Base-by-base conservation (phyloP, 2,797 vertebrate genomes). In the Aratinga solstitialis region DNA sequence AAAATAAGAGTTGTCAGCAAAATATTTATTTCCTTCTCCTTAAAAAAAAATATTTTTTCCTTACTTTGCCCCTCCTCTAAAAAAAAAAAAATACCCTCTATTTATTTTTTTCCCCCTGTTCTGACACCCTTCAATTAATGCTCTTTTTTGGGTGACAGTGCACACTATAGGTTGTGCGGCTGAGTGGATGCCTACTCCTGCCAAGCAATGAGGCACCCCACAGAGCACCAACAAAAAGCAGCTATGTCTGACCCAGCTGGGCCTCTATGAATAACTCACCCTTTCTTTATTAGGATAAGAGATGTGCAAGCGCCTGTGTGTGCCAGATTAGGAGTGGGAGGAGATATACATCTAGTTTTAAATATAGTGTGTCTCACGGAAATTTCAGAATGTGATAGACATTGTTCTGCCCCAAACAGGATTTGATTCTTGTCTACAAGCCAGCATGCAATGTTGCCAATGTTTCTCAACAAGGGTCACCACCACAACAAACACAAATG, bases 81-180 rank as follows among this genome's bases (percentile, higher is more conserved):
- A 67, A 84, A 91, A 34, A 34, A 48, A 61, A 89, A 87, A 77
- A 66, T 3, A 50, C 10, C 12, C 18, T 68, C n/a, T 95, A 20
- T 73, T 34, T 95, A 17, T 76, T 88, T 90, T 83, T 95, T 45
- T 93, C 53, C 50, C 47, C 87, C 12, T 93, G 29, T 32, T n/a
- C 62, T 97, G 97, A 96, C 97, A 98, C 92, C 96, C 96, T 97
- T 96, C 98, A 97, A 98, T 98, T 98, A 98, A 63, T 18, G 24
- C 56, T 89, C 76, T 81, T 76, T 68, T 96, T 80, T 50, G 58
- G 88, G 94, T 95, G 95, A 93, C 95, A 83, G 42, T 43, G 66
- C 78, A 20, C 34, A 87, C 96, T 69, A 65, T 82, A 89, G 90
- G 73, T 86, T 96, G 90, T 38, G 83, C 89, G 96, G 77, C 48